These are phyloP conservation scores for Brachylomia viminalis DNA, from an alignment of 2,888 invertebrate genomes.

Conservation along the genomic window DNA sequence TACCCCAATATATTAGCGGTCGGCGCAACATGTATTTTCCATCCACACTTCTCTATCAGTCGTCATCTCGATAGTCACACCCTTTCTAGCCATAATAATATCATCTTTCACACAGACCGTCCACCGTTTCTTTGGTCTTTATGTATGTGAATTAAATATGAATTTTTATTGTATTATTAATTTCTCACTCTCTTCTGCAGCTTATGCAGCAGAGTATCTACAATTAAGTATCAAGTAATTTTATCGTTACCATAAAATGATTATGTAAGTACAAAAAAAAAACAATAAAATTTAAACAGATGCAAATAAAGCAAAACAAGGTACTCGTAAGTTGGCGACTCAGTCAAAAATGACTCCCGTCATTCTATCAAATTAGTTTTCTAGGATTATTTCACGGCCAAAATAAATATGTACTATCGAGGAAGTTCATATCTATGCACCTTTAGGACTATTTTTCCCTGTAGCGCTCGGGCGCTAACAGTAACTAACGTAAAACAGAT, in stretches of 20 bases:
- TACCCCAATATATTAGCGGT: not conserved
- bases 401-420: not conserved
- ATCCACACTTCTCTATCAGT: not conserved
- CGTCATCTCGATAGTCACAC: not conserved
- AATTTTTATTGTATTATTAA: not conserved
- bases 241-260: not conserved
- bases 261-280: too few species aligned
- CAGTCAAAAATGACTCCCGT: not conserved
- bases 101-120: not conserved
- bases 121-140: not conserved
- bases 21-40: not conserved
- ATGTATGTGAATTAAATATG: not conserved
- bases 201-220: not conserved
- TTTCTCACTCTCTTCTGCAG: not conserved
- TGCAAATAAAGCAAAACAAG: not conserved
- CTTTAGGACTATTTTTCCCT: too few species aligned
- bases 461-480: too few species aligned
- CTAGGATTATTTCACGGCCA: not conserved
- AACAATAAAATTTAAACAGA: not conserved
- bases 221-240: not conserved
- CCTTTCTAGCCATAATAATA: not conserved
- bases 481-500: too few species aligned
- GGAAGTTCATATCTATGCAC: too few species aligned
- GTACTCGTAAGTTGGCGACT: not conserved
- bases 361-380: not conserved